phyloP scores from a whole-genome alignment of 2,888 invertebrate species.

The Amorpha juglandis region DNA sequence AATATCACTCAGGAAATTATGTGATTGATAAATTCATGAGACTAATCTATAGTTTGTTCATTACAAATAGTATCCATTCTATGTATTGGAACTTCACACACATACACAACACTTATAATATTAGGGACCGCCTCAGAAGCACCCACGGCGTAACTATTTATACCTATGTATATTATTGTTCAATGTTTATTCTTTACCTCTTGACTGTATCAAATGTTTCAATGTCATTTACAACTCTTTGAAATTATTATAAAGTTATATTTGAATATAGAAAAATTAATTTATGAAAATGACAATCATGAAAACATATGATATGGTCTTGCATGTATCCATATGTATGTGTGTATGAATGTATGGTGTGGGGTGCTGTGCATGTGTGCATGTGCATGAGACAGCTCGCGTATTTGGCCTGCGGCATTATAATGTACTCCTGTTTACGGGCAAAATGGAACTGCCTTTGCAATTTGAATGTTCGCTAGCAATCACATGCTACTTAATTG shows the following conservation, averaged over 20 bases:
- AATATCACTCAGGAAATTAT: neutral
- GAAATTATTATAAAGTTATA: neutral
- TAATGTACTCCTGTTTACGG: neutral
- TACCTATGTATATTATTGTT: neutral
- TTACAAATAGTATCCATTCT: too few relatives aligned
- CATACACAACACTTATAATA: neutral
- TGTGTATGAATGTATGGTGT: conserved; percentile 29
- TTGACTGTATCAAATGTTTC: neutral
- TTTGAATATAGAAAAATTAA: neutral
- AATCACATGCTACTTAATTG: neutral
- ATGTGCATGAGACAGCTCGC: neutral
- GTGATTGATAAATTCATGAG: neutral
- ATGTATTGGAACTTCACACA: neutral
- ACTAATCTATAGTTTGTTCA: neutral
- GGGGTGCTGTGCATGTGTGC: conserved; percentile 1
- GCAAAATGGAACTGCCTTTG: neutral
- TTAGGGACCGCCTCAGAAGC: neutral
- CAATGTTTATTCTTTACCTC: neutral
- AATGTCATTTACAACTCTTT: neutral
- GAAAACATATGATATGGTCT: neutral
- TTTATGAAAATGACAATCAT: neutral
- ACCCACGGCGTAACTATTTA: neutral
- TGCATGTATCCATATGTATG: conserved; percentile 23
- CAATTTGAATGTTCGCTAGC: too few relatives aligned
- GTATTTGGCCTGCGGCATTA: neutral